Percentiles rank a stretch among this genome's conserved stretches.
These are phyloP conservation scores for Amphiprion clarkii DNA, from an alignment of 2,797 vertebrate genomes.

Conservation along the genomic window DNA sequence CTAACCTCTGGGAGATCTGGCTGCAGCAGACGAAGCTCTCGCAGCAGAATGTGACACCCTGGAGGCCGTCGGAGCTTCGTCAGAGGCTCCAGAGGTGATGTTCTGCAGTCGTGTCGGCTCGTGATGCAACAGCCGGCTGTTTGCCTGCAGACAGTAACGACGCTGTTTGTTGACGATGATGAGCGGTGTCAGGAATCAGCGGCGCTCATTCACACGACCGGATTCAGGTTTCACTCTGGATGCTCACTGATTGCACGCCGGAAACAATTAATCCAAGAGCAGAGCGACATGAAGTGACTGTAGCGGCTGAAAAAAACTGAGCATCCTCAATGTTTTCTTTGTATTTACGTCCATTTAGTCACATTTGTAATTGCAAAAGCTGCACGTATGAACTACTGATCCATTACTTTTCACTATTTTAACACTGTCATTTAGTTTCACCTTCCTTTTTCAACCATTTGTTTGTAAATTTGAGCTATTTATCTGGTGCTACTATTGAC, in stretches of 20 bases:
- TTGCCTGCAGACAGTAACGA: constrained; percentile 25
- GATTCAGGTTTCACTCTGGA: not conserved
- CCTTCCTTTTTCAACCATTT: too few species aligned
- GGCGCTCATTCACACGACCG: constrained; percentile 7
- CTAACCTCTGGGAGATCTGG: constrained; percentile 13
- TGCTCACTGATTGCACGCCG: not conserved
- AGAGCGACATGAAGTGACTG: too few species aligned
- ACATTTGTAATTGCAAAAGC: too few species aligned
- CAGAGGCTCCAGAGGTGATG: constrained; percentile 32
- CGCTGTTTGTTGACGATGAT: constrained; percentile 42
- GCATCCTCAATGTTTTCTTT: too few species aligned
- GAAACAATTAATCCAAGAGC: not conserved
- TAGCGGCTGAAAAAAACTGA: too few species aligned
- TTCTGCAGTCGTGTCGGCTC: constrained; percentile 41
- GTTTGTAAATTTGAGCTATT: too few species aligned
- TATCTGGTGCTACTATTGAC: too few species aligned
- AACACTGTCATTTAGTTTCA: too few species aligned
- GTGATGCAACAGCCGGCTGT: constrained; percentile 31
- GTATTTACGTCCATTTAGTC: too few species aligned
- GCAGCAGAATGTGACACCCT: not conserved
- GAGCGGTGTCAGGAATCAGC: constrained; percentile 26
- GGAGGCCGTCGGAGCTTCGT: not conserved
- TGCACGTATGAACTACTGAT: too few species aligned
- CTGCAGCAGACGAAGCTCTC: not conserved
- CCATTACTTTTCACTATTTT: too few species aligned